Percentiles rank a stretch among this genome's conserved stretches.
phyloP scores from a whole-genome alignment of 2,797 vertebrate species.

The Peromyscus melanophrys region DNA sequence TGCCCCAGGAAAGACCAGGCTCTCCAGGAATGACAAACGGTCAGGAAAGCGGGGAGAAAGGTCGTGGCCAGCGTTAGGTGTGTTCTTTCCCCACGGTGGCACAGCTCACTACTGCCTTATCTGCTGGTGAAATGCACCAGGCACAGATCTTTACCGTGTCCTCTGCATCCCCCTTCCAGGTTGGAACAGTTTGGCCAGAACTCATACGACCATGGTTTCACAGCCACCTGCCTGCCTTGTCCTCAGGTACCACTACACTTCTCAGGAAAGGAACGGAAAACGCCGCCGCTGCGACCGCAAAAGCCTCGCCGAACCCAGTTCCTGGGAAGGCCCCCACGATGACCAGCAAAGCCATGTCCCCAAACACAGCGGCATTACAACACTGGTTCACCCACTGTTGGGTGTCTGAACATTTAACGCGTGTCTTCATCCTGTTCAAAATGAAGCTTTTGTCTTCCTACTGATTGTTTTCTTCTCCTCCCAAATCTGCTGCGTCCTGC shows the following conservation, averaged over 20 bases:
- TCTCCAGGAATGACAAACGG: background rate
- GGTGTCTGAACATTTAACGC: background rate
- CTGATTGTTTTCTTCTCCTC: background rate
- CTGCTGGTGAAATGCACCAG: background rate
- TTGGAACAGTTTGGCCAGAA: background rate
- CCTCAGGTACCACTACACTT: background rate
- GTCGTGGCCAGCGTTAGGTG: background rate
- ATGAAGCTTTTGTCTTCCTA: constrained; percentile 6
- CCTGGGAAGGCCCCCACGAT: background rate
- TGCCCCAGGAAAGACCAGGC: background rate
- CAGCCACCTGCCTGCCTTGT: background rate
- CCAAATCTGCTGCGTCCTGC: background rate
- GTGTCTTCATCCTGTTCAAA: background rate
- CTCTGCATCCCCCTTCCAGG: background rate
- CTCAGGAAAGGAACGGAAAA: background rate
- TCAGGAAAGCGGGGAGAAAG: background rate
- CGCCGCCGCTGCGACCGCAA: background rate
- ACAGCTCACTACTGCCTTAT: background rate
- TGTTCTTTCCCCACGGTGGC: background rate
- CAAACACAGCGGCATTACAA: background rate
- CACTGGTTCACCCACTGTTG: background rate
- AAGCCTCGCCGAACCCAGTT: background rate
- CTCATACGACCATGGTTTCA: background rate
- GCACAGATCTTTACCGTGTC: background rate
- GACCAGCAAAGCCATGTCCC: background rate